Evolutionary conservation across 2,113 vertebrate species (phyloP).

Genomic region (Notiomystis cincta): DNA sequence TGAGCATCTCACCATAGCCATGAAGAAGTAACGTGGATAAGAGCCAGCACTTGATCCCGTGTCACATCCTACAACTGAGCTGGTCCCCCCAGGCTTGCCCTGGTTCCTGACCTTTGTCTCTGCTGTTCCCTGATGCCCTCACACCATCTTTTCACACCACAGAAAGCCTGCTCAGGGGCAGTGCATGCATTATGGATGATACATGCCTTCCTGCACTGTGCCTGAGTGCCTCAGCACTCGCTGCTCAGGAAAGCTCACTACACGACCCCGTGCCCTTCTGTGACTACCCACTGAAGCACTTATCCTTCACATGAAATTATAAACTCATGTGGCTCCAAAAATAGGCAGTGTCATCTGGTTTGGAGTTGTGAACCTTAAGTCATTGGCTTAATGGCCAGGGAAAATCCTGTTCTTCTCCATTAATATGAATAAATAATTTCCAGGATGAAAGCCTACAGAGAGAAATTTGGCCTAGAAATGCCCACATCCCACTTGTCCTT

Average conservation of each 20-base stretch:
- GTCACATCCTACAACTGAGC: not conserved
- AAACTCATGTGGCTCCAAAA: not conserved
- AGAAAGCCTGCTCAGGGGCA: not conserved
- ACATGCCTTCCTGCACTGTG: not conserved
- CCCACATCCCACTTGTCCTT: not conserved
- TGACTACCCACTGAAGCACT: not conserved
- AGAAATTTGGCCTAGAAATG: not conserved
- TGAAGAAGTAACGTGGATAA: not conserved
- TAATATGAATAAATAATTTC: not conserved
- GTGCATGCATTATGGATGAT: not conserved
- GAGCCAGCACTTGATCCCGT: not conserved
- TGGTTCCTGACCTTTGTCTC: not conserved
- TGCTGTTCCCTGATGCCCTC: not conserved
- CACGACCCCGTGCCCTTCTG: not conserved
- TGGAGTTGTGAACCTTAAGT: not conserved
- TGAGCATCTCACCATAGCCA: not conserved
- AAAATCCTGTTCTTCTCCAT: not conserved
- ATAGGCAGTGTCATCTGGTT: not conserved
- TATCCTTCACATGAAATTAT: not conserved
- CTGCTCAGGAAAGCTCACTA: not conserved
- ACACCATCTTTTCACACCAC: not conserved
- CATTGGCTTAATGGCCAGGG: not conserved
- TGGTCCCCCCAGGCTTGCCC: not conserved
- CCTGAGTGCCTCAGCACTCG: rapidly evolving
- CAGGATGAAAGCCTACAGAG: not conserved